Percentiles rank a stretch among this genome's conserved stretches.
Conservation (phyloP, 2,113 vertebrate genomes). For the Hydrolagus affinis region DNA sequence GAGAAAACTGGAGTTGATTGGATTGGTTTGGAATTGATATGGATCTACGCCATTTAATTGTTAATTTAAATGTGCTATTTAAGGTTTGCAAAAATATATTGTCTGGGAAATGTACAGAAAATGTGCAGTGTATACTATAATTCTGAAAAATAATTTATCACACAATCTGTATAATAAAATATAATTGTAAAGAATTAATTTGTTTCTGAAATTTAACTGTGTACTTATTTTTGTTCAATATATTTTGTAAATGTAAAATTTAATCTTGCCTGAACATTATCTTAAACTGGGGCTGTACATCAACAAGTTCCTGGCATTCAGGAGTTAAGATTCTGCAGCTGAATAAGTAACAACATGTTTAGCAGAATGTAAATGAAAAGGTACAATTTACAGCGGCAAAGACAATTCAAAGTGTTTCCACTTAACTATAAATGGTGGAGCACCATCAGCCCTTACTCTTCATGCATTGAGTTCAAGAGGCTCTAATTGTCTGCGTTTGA, state of each 20-base stretch:
- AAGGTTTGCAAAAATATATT: neutral
- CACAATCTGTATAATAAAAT: neutral
- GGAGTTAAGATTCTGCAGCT: neutral
- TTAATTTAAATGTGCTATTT: neutral
- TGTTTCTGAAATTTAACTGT: neutral
- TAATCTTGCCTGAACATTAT: neutral
- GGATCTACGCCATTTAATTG: neutral
- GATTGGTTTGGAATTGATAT: neutral
- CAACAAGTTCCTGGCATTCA: neutral
- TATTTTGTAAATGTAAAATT: neutral
- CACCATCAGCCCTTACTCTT: slow-evolving; percentile 65
- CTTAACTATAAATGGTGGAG: slow-evolving; percentile 51
- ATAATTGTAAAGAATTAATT: neutral
- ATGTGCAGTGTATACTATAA: neutral
- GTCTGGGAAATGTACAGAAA: neutral
- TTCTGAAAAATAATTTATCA: neutral
- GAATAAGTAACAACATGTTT: slow-evolving; percentile 9
- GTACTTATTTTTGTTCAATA: neutral
- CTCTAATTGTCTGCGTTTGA: slow-evolving; percentile 81
- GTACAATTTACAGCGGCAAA: slow-evolving; percentile 55
- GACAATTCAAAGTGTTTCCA: slow-evolving; percentile 60
- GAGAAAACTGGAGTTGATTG: slow-evolving; percentile 40
- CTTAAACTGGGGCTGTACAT: neutral
- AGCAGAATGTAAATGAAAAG: slow-evolving; percentile 34
- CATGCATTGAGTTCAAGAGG: slow-evolving; percentile 66